These are phyloP conservation scores for Cosmia pyralina DNA, from an alignment of 2,888 invertebrate species.

Conservation along the genomic window DNA sequence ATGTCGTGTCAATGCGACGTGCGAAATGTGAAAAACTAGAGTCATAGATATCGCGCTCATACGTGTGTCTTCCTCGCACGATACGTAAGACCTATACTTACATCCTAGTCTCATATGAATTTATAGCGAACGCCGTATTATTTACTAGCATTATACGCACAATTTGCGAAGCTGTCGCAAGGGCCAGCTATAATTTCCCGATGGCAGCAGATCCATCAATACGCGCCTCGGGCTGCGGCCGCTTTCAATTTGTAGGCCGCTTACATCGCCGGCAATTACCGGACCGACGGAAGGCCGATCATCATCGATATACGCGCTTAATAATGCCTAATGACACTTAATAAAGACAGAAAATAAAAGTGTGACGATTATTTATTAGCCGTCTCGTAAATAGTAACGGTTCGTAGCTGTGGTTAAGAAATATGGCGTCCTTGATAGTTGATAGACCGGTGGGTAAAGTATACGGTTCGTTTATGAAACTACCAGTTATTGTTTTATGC, in stretches of 20 bases:
- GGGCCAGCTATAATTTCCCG: slow-evolving; percentile 88
- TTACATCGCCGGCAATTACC: slow-evolving; percentile 88
- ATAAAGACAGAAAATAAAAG: slow-evolving; percentile 89
- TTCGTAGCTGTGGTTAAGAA: slow-evolving; percentile 59
- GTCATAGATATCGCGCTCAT: slow-evolving; percentile 48
- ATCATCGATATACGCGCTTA: slow-evolving; percentile 88
- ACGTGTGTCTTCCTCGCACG: slow-evolving; percentile 66
- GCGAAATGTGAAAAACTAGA: slow-evolving; percentile 43
- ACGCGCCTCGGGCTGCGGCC: slow-evolving; percentile 86
- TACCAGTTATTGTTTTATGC: slow-evolving; percentile 34
- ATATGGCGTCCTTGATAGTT: slow-evolving; percentile 54
- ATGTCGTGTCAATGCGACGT: slow-evolving; percentile 51
- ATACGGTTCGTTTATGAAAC: slow-evolving; percentile 35
- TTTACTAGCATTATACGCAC: slow-evolving; percentile 90
- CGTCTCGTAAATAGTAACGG: slow-evolving; percentile 76
- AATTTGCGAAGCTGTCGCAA: slow-evolving; percentile 90
- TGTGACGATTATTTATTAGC: slow-evolving; percentile 86
- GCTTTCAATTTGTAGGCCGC: slow-evolving; percentile 90
- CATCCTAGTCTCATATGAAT: slow-evolving; percentile 82
- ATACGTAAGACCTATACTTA: slow-evolving; percentile 77
- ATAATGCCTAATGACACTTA: slow-evolving; percentile 90
- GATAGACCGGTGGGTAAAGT: slow-evolving; percentile 43
- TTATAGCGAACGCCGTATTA: slow-evolving; percentile 86
- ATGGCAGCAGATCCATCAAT: slow-evolving; percentile 90
- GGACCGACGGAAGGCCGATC: slow-evolving; percentile 88